A percentile compares a stretch with the other conserved stretches of the same genome.
Conservation (phyloP, 1,140 invertebrate genomes). For the Luehdorfia chinensis region DNA sequence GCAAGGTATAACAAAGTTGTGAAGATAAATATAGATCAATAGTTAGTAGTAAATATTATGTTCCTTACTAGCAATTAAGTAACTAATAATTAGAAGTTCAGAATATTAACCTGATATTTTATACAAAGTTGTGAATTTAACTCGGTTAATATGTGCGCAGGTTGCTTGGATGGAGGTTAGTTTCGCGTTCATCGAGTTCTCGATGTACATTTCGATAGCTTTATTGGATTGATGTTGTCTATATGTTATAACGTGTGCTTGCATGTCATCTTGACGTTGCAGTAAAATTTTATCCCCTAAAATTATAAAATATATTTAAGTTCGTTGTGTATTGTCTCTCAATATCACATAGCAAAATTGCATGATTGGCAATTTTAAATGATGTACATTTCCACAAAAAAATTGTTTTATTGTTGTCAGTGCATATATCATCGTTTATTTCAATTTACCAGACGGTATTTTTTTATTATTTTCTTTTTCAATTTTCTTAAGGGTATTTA, state of each 20-base stretch:
- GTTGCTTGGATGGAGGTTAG: conserved; percentile 79
- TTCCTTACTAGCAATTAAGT: too few species aligned
- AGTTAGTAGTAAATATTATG: too few species aligned
- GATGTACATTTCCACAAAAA: too few species aligned
- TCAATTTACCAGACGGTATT: too few species aligned
- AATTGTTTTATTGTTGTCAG: too few species aligned
- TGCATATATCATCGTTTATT: too few species aligned
- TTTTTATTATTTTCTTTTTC: too few species aligned
- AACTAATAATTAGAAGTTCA: too few species aligned
- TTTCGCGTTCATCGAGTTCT: conserved; percentile 39
- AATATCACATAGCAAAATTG: not conserved
- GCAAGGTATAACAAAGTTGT: conserved; percentile 83
- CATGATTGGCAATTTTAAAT: not conserved
- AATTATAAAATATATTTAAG: too few species aligned
- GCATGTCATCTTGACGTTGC: conserved; percentile 31
- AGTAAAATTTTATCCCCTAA: not conserved
- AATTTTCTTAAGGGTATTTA: too few species aligned
- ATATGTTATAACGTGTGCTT: conserved; percentile 21
- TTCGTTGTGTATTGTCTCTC: not conserved
- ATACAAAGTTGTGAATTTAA: conserved; percentile 49
- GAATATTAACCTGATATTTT: too few species aligned
- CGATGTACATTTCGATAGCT: conserved; percentile 13
- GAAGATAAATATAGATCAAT: not conserved
- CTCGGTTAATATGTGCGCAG: conserved; percentile 58
- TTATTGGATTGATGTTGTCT: conserved; percentile 25